phyloP scores from a whole-genome alignment of 2,797 vertebrate genomes.

The Acanthiza pusilla region DNA sequence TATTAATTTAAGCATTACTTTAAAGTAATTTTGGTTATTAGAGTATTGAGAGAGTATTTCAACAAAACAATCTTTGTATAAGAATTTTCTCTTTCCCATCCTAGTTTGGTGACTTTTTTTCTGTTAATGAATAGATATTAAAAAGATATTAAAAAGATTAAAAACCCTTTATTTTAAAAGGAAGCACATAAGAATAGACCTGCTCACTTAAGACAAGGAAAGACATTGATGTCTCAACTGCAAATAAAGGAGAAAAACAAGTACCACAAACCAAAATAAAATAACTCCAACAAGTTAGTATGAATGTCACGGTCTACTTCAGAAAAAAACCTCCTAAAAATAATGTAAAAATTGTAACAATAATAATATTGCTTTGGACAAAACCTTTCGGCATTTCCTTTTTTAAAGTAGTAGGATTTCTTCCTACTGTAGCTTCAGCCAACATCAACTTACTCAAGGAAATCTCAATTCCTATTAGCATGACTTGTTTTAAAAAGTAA shows the following conservation, averaged over 20 bases:
- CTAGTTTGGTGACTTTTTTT: neutral
- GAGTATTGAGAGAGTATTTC: neutral
- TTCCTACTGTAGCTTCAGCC: neutral
- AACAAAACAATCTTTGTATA: neutral
- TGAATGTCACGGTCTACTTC: neutral
- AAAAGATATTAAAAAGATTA: neutral
- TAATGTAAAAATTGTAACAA: neutral
- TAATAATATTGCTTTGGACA: neutral
- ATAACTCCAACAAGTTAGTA: neutral
- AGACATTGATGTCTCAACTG: neutral
- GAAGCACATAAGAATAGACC: neutral
- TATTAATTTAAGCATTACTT: neutral
- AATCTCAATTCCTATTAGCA: neutral
- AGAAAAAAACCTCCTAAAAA: neutral
- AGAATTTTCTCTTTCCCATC: neutral
- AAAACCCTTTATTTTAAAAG: neutral
- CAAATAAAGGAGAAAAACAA: neutral
- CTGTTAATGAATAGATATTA: neutral
- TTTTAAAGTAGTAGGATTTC: conserved; percentile 7
- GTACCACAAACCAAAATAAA: neutral
- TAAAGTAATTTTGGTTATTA: neutral
- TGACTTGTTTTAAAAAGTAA: neutral
- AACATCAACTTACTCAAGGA: conserved; percentile 15
- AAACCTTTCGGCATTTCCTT: conserved; percentile 19
- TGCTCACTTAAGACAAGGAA: neutral